Evolutionary conservation across 2,797 vertebrate species (phyloP), one percentile per base, ranked within the genome.

Genomic region (Sebastes variabilis): DNA sequence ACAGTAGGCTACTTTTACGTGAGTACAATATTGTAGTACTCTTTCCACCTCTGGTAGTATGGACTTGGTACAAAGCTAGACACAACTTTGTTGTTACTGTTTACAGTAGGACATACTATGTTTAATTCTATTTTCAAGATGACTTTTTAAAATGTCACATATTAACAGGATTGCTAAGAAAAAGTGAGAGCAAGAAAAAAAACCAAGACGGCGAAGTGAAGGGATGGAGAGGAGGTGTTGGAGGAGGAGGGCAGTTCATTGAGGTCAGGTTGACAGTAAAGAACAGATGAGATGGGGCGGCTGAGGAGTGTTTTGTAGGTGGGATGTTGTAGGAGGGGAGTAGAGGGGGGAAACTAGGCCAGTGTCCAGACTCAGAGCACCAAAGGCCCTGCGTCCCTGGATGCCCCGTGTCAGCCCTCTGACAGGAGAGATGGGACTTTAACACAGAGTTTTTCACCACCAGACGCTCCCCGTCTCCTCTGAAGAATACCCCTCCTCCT

Each of bases 351-450:
- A 93, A 96, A 94, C 94, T 96, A 96, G 96, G 96, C 95, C 95
- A 95, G 89, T 95, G 95, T 95, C 95, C 94, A 94, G 93, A 93
- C 93, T 89, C 93, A 58, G 92, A 91, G 93, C 94, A 91, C 90
- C 93, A 91, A 90, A 95, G 92, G 91, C 94, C 93, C 82, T 1
- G 10, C 54, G 89, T 96, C 95, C 94, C 95, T 75, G 90, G 94
- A 93, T 91, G 92, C 90, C 87, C 89, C 55, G 78, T 94, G 95
- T 96, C 95, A 96, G 92, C 84, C 89, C 89, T 94, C 91, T 96
- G 95, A 96, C 95, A 95, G 95, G 90, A 95, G 93, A 93, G 90
- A 94, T 94, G 95, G 94, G 94, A 95, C 93, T 92, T 87, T 90
- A 92, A 92, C 89, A 93, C 89, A 87, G 93, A 94, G 92, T 95